phyloP scores from a whole-genome alignment of 1,140 invertebrate species.

The Drosophila mojavensis region DNA sequence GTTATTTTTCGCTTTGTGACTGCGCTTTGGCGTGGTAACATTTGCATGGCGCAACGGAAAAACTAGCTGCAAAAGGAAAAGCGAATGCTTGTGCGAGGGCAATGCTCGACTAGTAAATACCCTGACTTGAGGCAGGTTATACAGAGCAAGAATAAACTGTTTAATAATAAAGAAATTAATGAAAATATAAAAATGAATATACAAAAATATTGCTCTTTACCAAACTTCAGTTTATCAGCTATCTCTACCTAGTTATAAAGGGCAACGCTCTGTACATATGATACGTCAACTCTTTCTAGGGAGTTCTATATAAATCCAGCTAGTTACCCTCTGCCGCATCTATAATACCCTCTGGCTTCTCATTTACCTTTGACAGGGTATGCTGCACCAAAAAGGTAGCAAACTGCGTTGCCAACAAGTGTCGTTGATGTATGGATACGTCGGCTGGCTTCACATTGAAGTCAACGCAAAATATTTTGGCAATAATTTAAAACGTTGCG shows the following conservation, averaged over 20 bases:
- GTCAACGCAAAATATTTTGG: slow-evolving; percentile 49
- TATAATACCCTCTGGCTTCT: neutral
- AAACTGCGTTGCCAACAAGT: slow-evolving; percentile 60
- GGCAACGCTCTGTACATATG: too few species aligned
- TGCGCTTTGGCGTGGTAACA: slow-evolving; percentile 65
- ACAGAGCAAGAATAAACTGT: neutral
- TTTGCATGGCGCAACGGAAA: slow-evolving; percentile 45
- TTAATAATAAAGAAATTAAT: too few species aligned
- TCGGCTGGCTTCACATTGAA: slow-evolving; percentile 52
- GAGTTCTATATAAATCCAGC: too few species aligned
- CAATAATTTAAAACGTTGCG: slow-evolving; percentile 52
- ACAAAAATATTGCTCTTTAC: too few species aligned
- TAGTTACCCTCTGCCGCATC: neutral
- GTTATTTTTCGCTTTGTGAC: slow-evolving; percentile 76
- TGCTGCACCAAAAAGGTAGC: slow-evolving; percentile 18
- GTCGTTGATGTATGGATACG: slow-evolving; percentile 60
- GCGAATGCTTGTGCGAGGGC: neutral
- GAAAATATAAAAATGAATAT: too few species aligned
- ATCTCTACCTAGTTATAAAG: too few species aligned
- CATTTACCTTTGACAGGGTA: neutral
- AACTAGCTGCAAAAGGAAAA: slow-evolving; percentile 16
- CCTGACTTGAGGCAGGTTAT: neutral
- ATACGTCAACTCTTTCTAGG: too few species aligned
- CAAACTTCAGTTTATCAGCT: too few species aligned
- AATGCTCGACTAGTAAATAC: neutral